These are phyloP conservation scores for Sesamia inferens DNA, from an alignment of 2,888 invertebrate genomes.

Conservation along the genomic window DNA sequence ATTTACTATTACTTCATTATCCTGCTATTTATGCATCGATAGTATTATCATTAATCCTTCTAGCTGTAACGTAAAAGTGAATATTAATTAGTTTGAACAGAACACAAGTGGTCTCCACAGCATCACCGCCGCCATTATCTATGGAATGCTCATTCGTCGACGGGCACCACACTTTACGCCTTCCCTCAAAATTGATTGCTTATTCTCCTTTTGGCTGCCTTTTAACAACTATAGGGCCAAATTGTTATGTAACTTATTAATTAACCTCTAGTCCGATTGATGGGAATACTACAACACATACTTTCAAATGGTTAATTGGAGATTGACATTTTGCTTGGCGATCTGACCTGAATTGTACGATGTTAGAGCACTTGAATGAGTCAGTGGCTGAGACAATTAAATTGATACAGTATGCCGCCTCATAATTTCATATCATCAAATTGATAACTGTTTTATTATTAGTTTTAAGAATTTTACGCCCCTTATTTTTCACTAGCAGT, in stretches of 20 bases:
- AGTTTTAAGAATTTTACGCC: constrained; percentile 29
- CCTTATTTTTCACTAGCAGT: background rate
- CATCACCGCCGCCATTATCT: constrained; percentile 69
- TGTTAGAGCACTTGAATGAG: constrained; percentile 68
- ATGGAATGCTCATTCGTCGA: constrained; percentile 78
- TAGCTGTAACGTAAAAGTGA: background rate
- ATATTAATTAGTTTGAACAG: background rate
- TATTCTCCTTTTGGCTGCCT: constrained; percentile 76
- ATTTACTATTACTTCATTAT: background rate
- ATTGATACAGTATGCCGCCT: constrained; percentile 66
- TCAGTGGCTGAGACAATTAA: constrained; percentile 72
- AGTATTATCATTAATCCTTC: background rate
- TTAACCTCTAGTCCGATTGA: constrained; percentile 59
- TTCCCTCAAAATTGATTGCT: constrained; percentile 80
- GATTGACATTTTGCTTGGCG: constrained; percentile 68
- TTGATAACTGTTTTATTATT: constrained; percentile 29
- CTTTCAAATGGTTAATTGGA: constrained; percentile 68
- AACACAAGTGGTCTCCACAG: constrained; percentile 69
- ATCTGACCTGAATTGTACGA: constrained; percentile 67
- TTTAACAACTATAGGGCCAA: constrained; percentile 75
- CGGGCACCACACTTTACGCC: constrained; percentile 80
- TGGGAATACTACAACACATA: constrained; percentile 51
- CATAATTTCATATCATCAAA: constrained; percentile 65
- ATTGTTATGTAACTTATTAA: constrained; percentile 78
- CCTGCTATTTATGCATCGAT: background rate